Conservation (phyloP, 2,113 vertebrate species). For the Eclectus roratus region DNA sequence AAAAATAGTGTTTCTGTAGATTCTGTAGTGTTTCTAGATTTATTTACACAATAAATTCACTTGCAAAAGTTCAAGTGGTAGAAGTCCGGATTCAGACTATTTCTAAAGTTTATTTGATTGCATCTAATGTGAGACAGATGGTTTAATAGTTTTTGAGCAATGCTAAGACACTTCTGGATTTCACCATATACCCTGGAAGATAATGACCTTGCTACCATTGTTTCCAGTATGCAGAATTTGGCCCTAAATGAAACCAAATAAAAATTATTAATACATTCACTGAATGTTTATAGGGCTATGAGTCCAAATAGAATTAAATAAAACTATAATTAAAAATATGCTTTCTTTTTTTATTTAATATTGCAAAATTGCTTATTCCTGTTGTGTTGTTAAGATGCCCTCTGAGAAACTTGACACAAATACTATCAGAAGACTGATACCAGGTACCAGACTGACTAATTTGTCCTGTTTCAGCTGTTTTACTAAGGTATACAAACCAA, state of each 20-base stretch:
- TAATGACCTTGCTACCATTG: background rate
- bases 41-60: constrained; percentile 32
- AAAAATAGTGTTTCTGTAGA: background rate
- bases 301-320: background rate
- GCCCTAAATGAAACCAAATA: background rate
- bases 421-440: background rate
- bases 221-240: background rate
- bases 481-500: background rate
- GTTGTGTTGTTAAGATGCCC: background rate
- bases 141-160: constrained; percentile 35
- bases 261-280: background rate
- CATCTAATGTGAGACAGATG: background rate
- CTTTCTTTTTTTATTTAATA: background rate
- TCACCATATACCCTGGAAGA: background rate
- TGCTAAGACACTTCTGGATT: background rate
- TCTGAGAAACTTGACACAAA: background rate
- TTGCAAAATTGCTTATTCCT: background rate
- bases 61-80: background rate
- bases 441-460: background rate
- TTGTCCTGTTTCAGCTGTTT: background rate
- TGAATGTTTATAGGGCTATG: background rate
- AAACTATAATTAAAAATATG: background rate
- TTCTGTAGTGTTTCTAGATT: background rate
- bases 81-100: background rate
- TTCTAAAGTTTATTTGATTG: background rate